Evolutionary conservation across 2,113 vertebrate species (phyloP).

Genomic region (Galemys pyrenaicus): DNA sequence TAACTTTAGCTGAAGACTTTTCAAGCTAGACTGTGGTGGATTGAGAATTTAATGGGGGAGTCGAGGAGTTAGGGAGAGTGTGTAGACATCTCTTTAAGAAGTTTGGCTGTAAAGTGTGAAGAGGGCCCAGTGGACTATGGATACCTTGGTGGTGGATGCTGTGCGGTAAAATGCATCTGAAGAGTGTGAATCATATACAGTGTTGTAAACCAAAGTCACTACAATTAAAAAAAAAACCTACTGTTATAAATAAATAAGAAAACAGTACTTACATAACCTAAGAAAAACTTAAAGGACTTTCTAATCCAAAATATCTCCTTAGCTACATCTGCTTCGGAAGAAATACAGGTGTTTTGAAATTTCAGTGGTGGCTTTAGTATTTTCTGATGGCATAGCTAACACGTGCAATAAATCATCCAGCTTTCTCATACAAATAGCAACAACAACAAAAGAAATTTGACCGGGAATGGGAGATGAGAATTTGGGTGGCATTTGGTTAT

Average conservation of each 20-base stretch:
- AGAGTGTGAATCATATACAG: too few relatives aligned
- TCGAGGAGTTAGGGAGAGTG: neutral
- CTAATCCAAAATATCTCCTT: neutral
- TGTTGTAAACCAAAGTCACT: too few relatives aligned
- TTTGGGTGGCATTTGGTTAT: neutral
- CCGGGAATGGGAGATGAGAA: neutral
- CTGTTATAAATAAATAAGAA: neutral
- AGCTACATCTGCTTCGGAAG: neutral
- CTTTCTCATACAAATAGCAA: neutral
- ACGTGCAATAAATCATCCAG: neutral
- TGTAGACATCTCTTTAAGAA: neutral
- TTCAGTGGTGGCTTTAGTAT: neutral
- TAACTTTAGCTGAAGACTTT: neutral
- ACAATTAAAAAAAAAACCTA: too few relatives aligned
- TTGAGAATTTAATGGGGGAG: neutral
- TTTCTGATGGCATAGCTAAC: neutral
- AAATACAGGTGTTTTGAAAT: neutral
- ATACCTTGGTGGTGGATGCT: too few relatives aligned
- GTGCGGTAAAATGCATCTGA: too few relatives aligned
- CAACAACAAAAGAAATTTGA: neutral
- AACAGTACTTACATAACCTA: neutral
- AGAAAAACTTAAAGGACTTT: neutral
- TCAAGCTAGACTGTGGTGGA: neutral
- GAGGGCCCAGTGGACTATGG: too few relatives aligned
- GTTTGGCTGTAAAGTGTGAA: too few relatives aligned